Conservation (phyloP, 2,113 vertebrate genomes). For the Drymodes brunneopygia region DNA sequence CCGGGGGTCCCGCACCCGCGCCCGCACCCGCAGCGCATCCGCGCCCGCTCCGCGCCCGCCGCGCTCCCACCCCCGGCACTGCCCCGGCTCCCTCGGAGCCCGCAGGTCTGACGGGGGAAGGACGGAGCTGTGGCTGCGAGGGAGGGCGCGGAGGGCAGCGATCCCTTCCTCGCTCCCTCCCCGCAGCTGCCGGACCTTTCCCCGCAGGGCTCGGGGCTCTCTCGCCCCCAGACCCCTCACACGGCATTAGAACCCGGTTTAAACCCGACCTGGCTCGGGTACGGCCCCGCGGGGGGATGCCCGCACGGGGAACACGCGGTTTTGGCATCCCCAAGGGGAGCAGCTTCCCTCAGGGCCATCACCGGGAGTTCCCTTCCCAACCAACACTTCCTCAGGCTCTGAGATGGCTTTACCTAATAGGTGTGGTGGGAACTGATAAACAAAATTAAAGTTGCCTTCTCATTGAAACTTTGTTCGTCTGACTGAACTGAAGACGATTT, state of each 20-base stretch:
- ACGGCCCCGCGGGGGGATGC: not conserved
- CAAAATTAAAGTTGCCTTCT: not conserved
- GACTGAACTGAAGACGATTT: not conserved
- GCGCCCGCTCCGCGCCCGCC: not conserved
- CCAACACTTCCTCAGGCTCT: accelerated
- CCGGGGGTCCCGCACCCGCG: too few species aligned
- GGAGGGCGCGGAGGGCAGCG: not conserved
- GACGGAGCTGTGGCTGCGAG: not conserved
- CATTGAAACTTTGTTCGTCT: not conserved
- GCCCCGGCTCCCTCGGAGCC: not conserved
- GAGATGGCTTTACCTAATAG: not conserved
- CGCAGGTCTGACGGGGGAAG: not conserved
- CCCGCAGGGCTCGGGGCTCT: not conserved
- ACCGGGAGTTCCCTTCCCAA: accelerated
- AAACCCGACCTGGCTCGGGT: accelerated
- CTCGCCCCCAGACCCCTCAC: accelerated
- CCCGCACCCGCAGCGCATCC: not conserved
- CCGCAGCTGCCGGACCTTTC: too few species aligned
- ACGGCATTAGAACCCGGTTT: accelerated
- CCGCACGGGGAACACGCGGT: accelerated
- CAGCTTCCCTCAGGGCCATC: accelerated
- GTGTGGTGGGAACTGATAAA: not conserved
- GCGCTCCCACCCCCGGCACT: not conserved
- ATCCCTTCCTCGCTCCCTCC: not conserved
- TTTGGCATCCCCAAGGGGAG: accelerated